phyloP scores from a whole-genome alignment of 2,888 invertebrate genomes.

The Notocelia uddmanniana region DNA sequence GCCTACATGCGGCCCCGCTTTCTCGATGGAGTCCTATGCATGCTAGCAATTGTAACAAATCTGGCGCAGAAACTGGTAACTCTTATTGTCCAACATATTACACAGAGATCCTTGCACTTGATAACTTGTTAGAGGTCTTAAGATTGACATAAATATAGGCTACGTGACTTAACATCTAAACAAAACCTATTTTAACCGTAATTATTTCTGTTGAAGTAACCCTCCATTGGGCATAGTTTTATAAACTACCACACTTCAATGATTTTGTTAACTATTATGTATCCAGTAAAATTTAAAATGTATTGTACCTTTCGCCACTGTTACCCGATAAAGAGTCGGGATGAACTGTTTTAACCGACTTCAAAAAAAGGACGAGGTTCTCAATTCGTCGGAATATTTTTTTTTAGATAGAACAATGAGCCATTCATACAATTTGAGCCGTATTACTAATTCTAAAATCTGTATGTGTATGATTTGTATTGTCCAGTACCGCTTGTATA shows the following conservation, averaged over 20 bases:
- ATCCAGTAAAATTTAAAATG: conserved; percentile 24
- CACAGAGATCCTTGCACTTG: conserved; percentile 53
- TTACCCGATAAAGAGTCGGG: conserved; percentile 19
- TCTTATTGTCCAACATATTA: conserved; percentile 71
- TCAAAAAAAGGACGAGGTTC: no score
- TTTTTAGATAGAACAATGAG: conserved; percentile 6
- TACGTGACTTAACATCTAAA: conserved; percentile 31
- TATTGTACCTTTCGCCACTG: conserved; percentile 37
- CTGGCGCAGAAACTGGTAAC: conserved; percentile 71
- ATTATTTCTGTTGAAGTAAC: conserved; percentile 29
- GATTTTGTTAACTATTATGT: conserved; percentile 23
- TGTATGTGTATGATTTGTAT: conserved; percentile 1
- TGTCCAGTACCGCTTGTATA: conserved; percentile 20
- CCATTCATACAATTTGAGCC: background rate
- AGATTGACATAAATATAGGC: conserved; percentile 46
- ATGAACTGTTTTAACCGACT: background rate
- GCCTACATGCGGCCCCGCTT: background rate
- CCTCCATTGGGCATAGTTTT: conserved; percentile 19
- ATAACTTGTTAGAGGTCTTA: conserved; percentile 47
- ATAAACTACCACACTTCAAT: conserved; percentile 16
- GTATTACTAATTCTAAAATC: background rate
- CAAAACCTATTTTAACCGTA: conserved; percentile 17
- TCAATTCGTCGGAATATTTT: no score
- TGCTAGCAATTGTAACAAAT: conserved; percentile 57
- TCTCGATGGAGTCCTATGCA: conserved; percentile 51